Evolutionary conservation across 2,888 invertebrate genomes (phyloP), one percentile per base, ranked within the genome.

Genomic region (Corbicula japonica): DNA sequence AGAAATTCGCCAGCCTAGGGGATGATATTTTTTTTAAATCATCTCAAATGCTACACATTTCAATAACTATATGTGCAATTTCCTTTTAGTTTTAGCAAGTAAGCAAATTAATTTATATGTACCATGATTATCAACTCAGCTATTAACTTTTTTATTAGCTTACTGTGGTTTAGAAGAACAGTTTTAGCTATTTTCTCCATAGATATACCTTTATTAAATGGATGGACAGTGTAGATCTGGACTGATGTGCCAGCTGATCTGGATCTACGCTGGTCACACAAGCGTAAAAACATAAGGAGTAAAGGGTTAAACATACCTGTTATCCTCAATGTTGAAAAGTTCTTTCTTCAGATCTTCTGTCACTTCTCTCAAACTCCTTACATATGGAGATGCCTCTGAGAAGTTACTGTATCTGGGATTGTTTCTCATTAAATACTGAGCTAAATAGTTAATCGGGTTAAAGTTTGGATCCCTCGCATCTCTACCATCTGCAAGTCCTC

Each of bases 391-490:
- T 5, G 93, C 91, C 76, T 93, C 93, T n/a, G 91, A 88, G 75
- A 93, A 93, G 76, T 93, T 93, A 77, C 92, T 91, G 78, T 91
- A 93, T 68, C 88, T 82, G 30, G 93, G 94, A 80, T 94, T 93
- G 83, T 94, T 93, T 71, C 93, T 89, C 91, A 94, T 91, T 61
- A 94, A 81, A 84, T 92, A 93, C 78, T 93, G 92, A 12, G 93
- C 93, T 23, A 94, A 80, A 78, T 88, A 93, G 83, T 94, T 93
- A 26, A 94, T 86, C 6, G 94, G 94, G 77, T 94, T 94, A 84
- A 94, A 94, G 71, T 93, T 90, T 21, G 90, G 88, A 72, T 92
- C 91, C 70, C 86, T 88, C 34, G 82, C 85, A 54, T 80, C 74
- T 35, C 84, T 84, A 4, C 81, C 82, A 23, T 90, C 90, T 12